Evolutionary conservation across 2,113 vertebrate species (phyloP).

Genomic region (Empidonax alnorum): DNA sequence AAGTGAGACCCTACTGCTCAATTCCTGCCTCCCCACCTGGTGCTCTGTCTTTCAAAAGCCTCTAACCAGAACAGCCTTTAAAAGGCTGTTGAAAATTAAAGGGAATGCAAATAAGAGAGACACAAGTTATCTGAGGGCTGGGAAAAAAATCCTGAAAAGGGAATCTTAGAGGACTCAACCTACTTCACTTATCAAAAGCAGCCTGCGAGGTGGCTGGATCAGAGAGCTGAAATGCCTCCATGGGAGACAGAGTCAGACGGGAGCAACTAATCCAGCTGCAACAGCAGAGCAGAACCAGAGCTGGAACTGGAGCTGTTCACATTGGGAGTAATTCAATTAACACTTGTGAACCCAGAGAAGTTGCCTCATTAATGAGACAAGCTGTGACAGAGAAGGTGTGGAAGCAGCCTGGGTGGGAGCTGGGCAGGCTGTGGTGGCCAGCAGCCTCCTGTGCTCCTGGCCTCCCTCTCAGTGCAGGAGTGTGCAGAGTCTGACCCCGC

Average conservation of each 20-base stretch:
- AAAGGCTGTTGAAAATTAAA: constrained; percentile 29
- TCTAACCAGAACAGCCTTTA: not conserved
- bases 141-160: not conserved
- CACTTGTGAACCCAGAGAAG: not conserved
- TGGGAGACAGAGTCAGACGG: not conserved
- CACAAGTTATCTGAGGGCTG: not conserved
- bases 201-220: not conserved
- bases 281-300: not conserved
- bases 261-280: constrained; percentile 37
- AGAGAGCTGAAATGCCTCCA: not conserved
- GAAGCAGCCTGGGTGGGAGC: not conserved
- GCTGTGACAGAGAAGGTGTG: not conserved
- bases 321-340: constrained; percentile 17
- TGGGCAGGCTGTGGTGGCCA: not conserved
- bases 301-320: not conserved
- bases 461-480: not conserved
- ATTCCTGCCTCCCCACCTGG: not conserved
- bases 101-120: not conserved
- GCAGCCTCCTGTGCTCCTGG: not conserved
- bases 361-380: not conserved
- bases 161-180: constrained; percentile 39
- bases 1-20: not conserved
- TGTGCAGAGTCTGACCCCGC: fast-evolving
- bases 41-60: not conserved
- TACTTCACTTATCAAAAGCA: constrained; percentile 51